Evolutionary conservation across 1,140 invertebrate species (phyloP), one percentile per base, ranked within the genome.

Genomic region (Gonatopus flavifemur): DNA sequence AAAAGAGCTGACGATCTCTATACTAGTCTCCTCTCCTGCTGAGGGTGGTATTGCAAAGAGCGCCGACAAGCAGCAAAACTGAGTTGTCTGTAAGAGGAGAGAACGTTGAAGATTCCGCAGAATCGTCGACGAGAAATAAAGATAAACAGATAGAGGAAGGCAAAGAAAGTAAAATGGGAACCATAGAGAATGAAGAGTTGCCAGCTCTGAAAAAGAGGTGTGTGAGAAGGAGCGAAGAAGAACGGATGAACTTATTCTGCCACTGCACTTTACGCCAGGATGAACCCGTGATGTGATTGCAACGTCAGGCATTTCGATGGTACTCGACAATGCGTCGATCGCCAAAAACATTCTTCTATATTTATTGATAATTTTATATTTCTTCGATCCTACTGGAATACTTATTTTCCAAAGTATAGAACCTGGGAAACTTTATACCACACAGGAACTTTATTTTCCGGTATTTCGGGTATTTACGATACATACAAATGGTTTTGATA

Each of bases 1-100:
- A 67, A 67, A 66, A 67, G 59, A 59, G 62, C 62, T 65, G 57
- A 68, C 59, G 59, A 66, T 68, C 66, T 66, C 64, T 57, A 67
- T 63, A 65, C 49, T 28, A 51, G 30, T 15, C 50, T 38, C 55
- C 32, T 39, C 19, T 15, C 33, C 30, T n/a, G 42, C 25, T 19
- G 18, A 18, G 16, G 12, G 3, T 7, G n/a, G 31, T 10, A 18
- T 19, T n/a, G 22, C 1, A 6, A 13, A n/a, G 39, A 18, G 16
- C 19, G 28, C 12, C 10, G 16, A 24, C 3, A 16, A 16, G 15
- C 32, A 33, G 30, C 36, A 48, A 33, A 49, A 24, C 41, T 32
- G 39, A 16, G 20, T 36, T 24, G 49, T 40, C 30, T 19, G 41
- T 39, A 45, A 55, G 52, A 41, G 52, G 48, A 55, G 52, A 41